phyloP scores from a whole-genome alignment of 2,113 vertebrate genomes.

The Ceyx melanurus region DNA sequence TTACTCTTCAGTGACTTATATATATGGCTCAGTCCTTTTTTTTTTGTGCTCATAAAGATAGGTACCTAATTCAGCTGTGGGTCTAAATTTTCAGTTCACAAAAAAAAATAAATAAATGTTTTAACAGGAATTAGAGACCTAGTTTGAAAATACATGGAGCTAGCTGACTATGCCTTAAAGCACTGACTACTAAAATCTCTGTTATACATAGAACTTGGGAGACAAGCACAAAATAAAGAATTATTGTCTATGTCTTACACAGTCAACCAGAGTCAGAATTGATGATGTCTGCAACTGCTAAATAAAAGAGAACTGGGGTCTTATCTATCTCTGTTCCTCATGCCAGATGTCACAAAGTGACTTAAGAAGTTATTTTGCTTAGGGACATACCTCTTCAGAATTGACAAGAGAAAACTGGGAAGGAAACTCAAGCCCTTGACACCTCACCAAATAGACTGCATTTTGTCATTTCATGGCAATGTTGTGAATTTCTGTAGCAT shows the following conservation, averaged over 20 bases:
- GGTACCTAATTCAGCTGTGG: background rate
- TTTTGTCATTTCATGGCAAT: background rate
- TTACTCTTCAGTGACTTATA: background rate
- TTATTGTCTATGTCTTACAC: background rate
- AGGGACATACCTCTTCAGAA: background rate
- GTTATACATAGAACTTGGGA: background rate
- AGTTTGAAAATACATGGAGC: background rate
- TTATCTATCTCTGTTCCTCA: background rate
- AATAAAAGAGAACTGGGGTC: background rate
- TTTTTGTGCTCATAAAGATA: background rate
- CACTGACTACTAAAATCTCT: background rate
- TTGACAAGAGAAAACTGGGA: background rate
- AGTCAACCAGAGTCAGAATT: background rate
- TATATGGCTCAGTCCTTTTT: background rate
- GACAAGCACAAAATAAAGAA: background rate
- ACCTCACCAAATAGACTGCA: background rate
- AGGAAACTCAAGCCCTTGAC: background rate
- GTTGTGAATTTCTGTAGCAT: background rate
- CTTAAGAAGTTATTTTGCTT: conserved; percentile 11
- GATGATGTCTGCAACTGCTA: background rate
- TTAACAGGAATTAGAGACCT: background rate
- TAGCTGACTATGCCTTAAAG: background rate
- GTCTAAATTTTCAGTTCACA: background rate
- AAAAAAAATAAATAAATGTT: background rate
- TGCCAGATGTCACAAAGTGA: background rate